These are phyloP conservation scores for Marmota monax DNA, from an alignment of 2,113 vertebrate genomes.

Conservation along the genomic window DNA sequence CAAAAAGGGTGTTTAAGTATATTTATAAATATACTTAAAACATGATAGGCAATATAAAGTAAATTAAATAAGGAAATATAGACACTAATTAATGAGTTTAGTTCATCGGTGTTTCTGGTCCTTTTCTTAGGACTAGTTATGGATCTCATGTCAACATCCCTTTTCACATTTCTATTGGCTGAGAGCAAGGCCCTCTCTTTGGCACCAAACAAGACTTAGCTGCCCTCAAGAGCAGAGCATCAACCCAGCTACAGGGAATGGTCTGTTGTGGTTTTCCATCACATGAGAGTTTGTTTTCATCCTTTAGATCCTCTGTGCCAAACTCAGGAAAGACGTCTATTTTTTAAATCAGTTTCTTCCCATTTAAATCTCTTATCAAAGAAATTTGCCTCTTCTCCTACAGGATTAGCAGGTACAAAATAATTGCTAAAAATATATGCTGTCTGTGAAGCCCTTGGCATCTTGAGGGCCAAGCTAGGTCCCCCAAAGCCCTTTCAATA, in stretches of 20 bases:
- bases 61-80: not conserved
- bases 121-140: not conserved
- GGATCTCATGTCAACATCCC: not conserved
- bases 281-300: not conserved
- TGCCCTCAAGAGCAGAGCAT: accelerated
- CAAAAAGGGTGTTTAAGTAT: too few species aligned
- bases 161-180: not conserved
- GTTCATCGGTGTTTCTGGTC: not conserved
- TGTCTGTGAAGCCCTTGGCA: not conserved
- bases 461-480: not conserved
- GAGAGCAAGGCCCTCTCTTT: not conserved
- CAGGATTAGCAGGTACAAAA: not conserved
- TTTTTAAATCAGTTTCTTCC: not conserved
- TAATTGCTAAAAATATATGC: not conserved
- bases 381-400: not conserved
- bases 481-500: not conserved
- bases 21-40: not conserved
- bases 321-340: not conserved
- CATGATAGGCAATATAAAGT: not conserved
- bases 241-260: accelerated
- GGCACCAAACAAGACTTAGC: not conserved
- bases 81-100: not conserved
- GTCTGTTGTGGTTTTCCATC: not conserved
- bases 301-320: not conserved
- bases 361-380: not conserved